A percentile compares a stretch with the other conserved stretches of the same genome.
Conservation (phyloP, 2,888 invertebrate species). For the Drosophila eohydei region DNA sequence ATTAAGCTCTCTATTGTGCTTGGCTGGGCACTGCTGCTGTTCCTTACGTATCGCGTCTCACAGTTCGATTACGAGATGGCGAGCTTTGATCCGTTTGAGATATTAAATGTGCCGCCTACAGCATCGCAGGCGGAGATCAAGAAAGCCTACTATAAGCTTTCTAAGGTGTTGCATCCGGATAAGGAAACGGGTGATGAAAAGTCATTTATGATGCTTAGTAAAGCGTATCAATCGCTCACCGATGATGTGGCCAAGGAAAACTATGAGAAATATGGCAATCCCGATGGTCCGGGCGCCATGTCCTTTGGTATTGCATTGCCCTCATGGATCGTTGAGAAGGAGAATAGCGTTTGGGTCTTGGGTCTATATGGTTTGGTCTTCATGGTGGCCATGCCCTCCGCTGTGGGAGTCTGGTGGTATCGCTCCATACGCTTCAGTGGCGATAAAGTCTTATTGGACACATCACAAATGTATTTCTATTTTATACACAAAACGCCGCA, state of each 20-base stretch:
- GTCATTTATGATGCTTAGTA: conserved; percentile 98
- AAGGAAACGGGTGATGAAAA: conserved; percentile 98
- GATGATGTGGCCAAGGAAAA: conserved; percentile 98
- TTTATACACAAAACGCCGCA: conserved; percentile 98
- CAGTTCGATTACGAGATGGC: conserved; percentile 99
- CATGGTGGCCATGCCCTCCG: conserved; percentile 97
- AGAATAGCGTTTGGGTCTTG: conserved; percentile 99
- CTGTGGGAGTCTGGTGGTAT: conserved; percentile 99
- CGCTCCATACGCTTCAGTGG: conserved; percentile 98
- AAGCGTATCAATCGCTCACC: conserved; percentile 96
- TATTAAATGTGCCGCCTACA: conserved; percentile 94
- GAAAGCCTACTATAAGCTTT: conserved; percentile 97
- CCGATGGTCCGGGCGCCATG: conserved; percentile 99
- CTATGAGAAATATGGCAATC: conserved; percentile 99
- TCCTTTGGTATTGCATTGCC: conserved; percentile 99
- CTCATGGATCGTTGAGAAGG: conserved; percentile 99
- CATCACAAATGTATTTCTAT: conserved; percentile 98
- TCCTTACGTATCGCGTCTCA: conserved; percentile 95
- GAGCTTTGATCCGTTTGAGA: conserved; percentile 99
- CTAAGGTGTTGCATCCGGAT: conserved; percentile 97
- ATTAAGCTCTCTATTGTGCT: conserved; percentile 91
- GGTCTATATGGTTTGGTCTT: conserved; percentile 98
- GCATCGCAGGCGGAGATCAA: conserved; percentile 96
- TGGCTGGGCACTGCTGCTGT: conserved; percentile 93
- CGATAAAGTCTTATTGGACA: conserved; percentile 97